Evolutionary conservation across 1,140 invertebrate genomes (phyloP).

Genomic region (Tetramorium simillimum): DNA sequence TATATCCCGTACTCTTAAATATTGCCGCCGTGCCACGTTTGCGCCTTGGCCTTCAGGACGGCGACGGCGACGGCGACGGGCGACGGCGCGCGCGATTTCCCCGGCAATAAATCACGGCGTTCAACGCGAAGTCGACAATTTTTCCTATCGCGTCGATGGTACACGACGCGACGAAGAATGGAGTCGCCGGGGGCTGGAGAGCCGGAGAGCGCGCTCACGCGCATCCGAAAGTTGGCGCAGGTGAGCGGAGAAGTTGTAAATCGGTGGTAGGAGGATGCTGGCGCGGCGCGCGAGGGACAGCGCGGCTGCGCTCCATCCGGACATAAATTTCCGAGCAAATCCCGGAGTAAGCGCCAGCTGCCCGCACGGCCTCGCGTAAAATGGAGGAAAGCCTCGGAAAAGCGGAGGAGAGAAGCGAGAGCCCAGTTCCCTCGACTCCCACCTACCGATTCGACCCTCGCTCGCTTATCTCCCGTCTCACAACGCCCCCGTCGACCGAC

Average conservation of each 20-base stretch:
- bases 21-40: neutral
- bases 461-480: constrained; percentile 59
- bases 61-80: neutral
- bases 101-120: constrained; percentile 38
- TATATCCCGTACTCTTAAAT: neutral
- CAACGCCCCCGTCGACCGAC: constrained; percentile 1
- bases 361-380: constrained; percentile 64
- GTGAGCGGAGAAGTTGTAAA: constrained; percentile 71
- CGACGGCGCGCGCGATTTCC: constrained; percentile 10
- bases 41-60: constrained; percentile 1
- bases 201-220: constrained; percentile 59
- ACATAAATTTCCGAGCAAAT: constrained; percentile 75
- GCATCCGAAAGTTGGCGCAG: constrained; percentile 62
- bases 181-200: constrained; percentile 50
- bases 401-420: constrained; percentile 56
- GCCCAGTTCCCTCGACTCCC: neutral
- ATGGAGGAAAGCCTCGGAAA: constrained; percentile 58
- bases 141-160: constrained; percentile 55
- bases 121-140: constrained; percentile 51
- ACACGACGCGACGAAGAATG: constrained; percentile 45
- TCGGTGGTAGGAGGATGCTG: constrained; percentile 41
- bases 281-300: constrained; percentile 5
- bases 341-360: constrained; percentile 73
- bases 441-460: constrained; percentile 51
- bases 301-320: constrained; percentile 68